Evolutionary conservation across 2,113 vertebrate species (phyloP).

Genomic region (Echinops telfairi): DNA sequence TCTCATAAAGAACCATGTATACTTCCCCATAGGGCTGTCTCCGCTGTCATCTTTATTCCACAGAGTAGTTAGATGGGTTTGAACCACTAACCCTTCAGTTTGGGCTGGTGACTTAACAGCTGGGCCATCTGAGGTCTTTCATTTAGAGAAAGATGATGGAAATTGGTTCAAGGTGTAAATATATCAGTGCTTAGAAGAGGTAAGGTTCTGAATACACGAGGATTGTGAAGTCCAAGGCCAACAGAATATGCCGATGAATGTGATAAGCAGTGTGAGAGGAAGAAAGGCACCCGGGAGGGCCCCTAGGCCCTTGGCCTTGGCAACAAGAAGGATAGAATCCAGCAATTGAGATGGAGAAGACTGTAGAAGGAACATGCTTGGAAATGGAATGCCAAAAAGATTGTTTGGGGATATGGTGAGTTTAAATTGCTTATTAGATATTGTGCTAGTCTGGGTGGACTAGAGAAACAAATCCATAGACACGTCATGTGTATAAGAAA

Average conservation of each 20-base stretch:
- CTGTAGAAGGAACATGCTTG: neutral
- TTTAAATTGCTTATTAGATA: neutral
- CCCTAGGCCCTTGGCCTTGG: too few relatives aligned
- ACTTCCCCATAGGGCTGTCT: neutral
- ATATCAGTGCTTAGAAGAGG: neutral
- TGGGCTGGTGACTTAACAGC: neutral
- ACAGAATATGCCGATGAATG: fast-evolving
- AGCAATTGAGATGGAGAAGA: neutral
- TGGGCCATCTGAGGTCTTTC: neutral
- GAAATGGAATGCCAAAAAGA: neutral
- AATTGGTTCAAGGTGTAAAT: fast-evolving
- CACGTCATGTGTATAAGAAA: too few relatives aligned
- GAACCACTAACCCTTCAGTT: neutral
- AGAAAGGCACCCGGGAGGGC: too few relatives aligned
- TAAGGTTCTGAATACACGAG: neutral
- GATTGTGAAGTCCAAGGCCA: neutral
- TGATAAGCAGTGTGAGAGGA: neutral
- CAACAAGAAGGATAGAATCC: neutral
- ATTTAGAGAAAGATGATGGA: neutral
- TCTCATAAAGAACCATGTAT: neutral
- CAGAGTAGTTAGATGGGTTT: neutral
- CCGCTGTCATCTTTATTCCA: neutral
- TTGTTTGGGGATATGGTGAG: neutral
- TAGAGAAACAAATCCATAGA: too few relatives aligned
- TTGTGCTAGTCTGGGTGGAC: too few relatives aligned